These are phyloP conservation scores for Lycaon pictus DNA, from an alignment of 2,113 vertebrate genomes.

Conservation along the genomic window DNA sequence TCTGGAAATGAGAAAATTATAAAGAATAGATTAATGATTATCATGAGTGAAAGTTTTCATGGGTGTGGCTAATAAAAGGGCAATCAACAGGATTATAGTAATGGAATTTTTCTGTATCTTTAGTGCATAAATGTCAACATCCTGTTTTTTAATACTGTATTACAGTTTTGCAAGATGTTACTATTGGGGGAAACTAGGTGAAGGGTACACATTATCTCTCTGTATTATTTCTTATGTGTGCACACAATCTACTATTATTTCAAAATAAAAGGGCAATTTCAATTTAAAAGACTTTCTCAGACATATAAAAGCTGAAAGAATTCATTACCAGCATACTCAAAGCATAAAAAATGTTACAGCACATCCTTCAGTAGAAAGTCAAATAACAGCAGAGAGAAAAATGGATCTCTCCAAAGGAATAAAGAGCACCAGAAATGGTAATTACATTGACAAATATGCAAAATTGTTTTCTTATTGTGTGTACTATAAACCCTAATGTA, in stretches of 20 bases:
- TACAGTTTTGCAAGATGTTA: background rate
- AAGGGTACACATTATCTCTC: background rate
- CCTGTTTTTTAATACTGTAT: background rate
- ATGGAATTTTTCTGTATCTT: background rate
- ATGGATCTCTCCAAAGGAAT: constrained; percentile 7
- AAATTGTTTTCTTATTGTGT: background rate
- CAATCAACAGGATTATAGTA: background rate
- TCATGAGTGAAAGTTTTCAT: background rate
- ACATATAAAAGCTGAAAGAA: background rate
- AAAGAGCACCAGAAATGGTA: background rate
- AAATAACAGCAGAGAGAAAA: background rate
- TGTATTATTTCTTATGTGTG: background rate
- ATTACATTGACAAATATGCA: background rate
- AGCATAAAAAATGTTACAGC: background rate
- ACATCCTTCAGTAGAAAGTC: constrained; percentile 2
- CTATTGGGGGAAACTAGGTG: background rate
- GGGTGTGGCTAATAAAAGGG: background rate
- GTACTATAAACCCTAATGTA: background rate
- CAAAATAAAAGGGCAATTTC: background rate
- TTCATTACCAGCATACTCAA: background rate
- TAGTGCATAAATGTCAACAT: background rate
- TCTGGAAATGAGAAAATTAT: background rate
- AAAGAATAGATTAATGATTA: background rate
- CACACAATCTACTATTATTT: background rate
- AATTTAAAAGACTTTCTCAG: constrained; percentile 16